Percentiles rank a stretch among this genome's conserved stretches.
Evolutionary conservation across 2,888 invertebrate species (phyloP).

Genomic region (Zootermopsis nevadensis): DNA sequence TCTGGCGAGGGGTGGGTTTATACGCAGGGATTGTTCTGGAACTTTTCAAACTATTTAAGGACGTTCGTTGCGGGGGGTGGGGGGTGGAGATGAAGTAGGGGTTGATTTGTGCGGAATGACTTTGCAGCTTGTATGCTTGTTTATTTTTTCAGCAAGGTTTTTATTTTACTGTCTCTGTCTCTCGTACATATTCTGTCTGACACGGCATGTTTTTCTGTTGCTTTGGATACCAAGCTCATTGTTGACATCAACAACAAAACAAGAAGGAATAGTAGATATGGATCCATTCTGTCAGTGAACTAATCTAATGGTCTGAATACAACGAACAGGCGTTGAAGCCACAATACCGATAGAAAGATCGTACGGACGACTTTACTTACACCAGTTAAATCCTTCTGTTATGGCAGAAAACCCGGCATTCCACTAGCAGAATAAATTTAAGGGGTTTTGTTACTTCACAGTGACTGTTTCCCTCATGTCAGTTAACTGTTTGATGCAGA

Average conservation of each 20-base stretch:
- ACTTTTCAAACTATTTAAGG: not conserved
- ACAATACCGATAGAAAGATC: not conserved
- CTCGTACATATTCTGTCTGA: not conserved
- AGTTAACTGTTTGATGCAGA: no score
- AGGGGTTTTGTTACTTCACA: no score
- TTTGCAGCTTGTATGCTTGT: slow-evolving; percentile 30
- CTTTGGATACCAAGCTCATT: not conserved
- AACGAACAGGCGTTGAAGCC: not conserved
- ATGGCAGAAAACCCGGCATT: no score
- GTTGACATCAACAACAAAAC: slow-evolving; percentile 10
- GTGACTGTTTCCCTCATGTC: no score
- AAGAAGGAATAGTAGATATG: not conserved
- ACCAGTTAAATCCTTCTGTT: no score
- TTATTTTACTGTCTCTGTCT: not conserved
- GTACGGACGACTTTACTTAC: no score
- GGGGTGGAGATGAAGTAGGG: not conserved
- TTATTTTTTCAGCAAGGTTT: slow-evolving; percentile 30
- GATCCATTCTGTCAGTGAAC: slow-evolving; percentile 3
- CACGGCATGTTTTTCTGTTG: not conserved
- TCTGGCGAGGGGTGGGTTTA: slow-evolving; percentile 5
- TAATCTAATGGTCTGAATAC: not conserved
- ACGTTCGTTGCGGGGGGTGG: not conserved
- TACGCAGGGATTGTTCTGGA: slow-evolving; percentile 7
- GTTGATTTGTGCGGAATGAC: slow-evolving; percentile 30
- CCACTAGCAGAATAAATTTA: no score